Conservation (phyloP, 2,113 vertebrate species). For the Nesoenas mayeri region DNA sequence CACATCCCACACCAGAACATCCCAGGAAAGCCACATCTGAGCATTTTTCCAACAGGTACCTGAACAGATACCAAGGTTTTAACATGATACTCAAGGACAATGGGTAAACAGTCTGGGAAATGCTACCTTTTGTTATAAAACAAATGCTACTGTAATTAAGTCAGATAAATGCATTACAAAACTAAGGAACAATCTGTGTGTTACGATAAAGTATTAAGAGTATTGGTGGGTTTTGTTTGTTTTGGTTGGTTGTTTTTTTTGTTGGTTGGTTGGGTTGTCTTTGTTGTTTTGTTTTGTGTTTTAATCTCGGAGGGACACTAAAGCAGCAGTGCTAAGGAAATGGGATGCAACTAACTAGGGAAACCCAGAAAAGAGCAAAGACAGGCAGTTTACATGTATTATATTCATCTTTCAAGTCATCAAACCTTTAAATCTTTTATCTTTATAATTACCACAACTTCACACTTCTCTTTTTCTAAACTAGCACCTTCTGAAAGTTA, state of each 20-base stretch:
- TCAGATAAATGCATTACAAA: not conserved
- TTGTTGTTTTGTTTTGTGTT: not conserved
- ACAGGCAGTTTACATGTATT: not conserved
- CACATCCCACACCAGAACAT: not conserved
- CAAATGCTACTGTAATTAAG: not conserved
- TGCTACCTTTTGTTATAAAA: not conserved
- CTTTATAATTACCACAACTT: not conserved
- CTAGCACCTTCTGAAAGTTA: not conserved
- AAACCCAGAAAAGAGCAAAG: not conserved
- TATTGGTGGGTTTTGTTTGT: no score
- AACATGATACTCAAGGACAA: not conserved
- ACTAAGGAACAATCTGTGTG: not conserved
- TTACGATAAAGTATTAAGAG: not conserved
- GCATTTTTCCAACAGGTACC: not conserved
- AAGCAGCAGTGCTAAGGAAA: not conserved
- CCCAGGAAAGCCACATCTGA: not conserved
- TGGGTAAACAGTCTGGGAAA: not conserved
- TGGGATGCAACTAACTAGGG: not conserved
- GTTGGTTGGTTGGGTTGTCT: no score
- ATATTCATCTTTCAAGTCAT: not conserved
- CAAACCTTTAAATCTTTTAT: not conserved
- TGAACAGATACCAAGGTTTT: not conserved
- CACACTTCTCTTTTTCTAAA: not conserved
- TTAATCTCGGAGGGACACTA: not conserved
- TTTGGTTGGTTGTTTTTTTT: no score